Evolutionary conservation across 2,113 vertebrate species (phyloP).

Genomic region (Noctilio leporinus): DNA sequence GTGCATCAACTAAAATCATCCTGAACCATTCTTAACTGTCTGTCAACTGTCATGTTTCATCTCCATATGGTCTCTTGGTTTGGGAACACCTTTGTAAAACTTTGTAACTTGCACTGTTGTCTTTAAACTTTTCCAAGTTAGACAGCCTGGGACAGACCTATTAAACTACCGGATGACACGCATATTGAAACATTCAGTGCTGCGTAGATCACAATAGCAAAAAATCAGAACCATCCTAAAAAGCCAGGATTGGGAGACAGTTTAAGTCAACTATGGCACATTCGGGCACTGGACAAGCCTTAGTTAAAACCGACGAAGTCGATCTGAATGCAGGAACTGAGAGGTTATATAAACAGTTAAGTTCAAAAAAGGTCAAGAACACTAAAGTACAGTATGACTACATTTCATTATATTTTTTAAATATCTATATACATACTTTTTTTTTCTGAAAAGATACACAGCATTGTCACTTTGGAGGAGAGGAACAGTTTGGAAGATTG

Average conservation of each 20-base stretch:
- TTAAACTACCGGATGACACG: too few species aligned
- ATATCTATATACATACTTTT: neutral
- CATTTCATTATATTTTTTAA: neutral
- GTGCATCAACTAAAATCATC: neutral
- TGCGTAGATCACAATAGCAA: fast-evolving
- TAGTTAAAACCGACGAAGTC: neutral
- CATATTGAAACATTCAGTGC: fast-evolving
- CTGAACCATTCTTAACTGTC: neutral
- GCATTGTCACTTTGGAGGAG: neutral
- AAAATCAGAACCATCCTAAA: neutral
- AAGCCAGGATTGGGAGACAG: fast-evolving
- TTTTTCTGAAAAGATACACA: neutral
- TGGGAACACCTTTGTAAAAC: neutral
- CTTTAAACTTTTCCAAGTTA: neutral
- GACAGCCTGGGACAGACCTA: neutral
- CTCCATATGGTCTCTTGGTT: neutral
- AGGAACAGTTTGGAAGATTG: neutral
- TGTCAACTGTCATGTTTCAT: neutral
- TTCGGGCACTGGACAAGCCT: fast-evolving
- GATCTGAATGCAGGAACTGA: neutral
- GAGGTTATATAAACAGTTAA: neutral
- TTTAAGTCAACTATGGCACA: neutral
- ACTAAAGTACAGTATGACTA: neutral
- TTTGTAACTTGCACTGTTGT: too few species aligned
- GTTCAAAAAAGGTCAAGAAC: neutral